Evolutionary conservation across 1,140 invertebrate species (phyloP).

Genomic region (Harpegnathos saltator): DNA sequence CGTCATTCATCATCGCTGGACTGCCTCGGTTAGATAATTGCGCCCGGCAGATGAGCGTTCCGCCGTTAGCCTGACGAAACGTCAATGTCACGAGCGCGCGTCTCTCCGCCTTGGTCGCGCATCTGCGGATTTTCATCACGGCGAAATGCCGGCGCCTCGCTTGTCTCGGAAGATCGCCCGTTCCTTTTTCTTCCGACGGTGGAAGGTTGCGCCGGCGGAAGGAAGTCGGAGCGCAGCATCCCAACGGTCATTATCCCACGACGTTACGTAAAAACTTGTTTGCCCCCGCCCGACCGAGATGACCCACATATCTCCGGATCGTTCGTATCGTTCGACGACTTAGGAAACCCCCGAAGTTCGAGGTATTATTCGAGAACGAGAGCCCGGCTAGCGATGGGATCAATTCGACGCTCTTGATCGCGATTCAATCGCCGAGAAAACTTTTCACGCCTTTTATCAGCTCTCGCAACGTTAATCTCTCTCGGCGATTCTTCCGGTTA

Average conservation of each 20-base stretch:
- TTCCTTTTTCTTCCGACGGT: neutral
- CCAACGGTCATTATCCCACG: slow-evolving; percentile 47
- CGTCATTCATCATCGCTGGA: slow-evolving; percentile 18
- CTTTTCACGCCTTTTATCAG: neutral
- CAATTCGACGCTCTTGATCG: neutral
- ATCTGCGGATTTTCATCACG: neutral
- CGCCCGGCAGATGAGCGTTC: neutral
- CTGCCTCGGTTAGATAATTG: slow-evolving; percentile 40
- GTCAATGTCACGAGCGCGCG: slow-evolving; percentile 20
- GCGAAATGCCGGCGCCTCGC: neutral
- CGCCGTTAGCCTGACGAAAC: neutral
- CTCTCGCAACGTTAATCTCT: neutral
- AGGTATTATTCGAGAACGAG: slow-evolving; percentile 35
- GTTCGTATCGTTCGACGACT: slow-evolving; percentile 3
- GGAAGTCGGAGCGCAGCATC: slow-evolving; percentile 4
- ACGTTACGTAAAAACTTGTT: slow-evolving; percentile 80
- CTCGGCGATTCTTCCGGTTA: too few species aligned
- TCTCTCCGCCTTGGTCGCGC: slow-evolving; percentile 25
- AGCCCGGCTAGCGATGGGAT: neutral
- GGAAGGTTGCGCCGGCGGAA: neutral
- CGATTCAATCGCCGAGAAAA: slow-evolving; percentile 21
- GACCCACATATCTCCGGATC: slow-evolving; percentile 68
- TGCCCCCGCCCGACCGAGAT: slow-evolving; percentile 48
- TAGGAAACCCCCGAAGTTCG: slow-evolving; percentile 30
- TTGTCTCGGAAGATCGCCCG: neutral